Evolutionary conservation across 1,140 invertebrate species (phyloP).

Genomic region (Zaprionus camerounensis): DNA sequence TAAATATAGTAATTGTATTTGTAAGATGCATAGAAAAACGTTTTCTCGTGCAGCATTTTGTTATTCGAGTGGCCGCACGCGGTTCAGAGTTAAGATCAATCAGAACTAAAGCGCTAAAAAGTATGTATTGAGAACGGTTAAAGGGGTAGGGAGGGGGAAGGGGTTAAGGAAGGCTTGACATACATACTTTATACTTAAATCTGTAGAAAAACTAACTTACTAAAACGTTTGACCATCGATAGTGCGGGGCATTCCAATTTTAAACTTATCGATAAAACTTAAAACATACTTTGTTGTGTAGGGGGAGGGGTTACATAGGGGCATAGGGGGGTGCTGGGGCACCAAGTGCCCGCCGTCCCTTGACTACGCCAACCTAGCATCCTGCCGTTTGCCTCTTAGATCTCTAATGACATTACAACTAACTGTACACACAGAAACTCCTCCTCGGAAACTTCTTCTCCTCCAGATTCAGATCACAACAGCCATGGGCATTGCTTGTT

Average conservation of each 20-base stretch:
- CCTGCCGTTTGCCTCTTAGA: constrained; percentile 8
- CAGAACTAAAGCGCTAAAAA: constrained; percentile 18
- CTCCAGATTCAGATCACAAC: constrained; percentile 41
- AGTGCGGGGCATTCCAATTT: constrained; percentile 48
- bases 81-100: constrained; percentile 18
- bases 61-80: constrained; percentile 67
- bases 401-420: constrained; percentile 52
- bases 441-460: constrained; percentile 6
- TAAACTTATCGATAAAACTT: constrained; percentile 45
- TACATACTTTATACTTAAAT: constrained; percentile 27
- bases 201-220: constrained; percentile 28
- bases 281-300: constrained; percentile 37
- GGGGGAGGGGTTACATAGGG: neutral
- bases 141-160: neutral
- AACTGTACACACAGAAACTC: constrained; percentile 63
- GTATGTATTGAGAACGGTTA: constrained; percentile 5
- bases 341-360: constrained; percentile 16
- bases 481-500: constrained; percentile 57
- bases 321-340: neutral
- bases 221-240: constrained; percentile 43
- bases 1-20: constrained; percentile 52
- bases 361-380: neutral
- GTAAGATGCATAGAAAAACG: constrained; percentile 58
- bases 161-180: neutral
- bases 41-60: constrained; percentile 49